These are phyloP conservation scores for Leptestheria dahalacensis DNA, from an alignment of 1,140 invertebrate genomes.

Conservation along the genomic window DNA sequence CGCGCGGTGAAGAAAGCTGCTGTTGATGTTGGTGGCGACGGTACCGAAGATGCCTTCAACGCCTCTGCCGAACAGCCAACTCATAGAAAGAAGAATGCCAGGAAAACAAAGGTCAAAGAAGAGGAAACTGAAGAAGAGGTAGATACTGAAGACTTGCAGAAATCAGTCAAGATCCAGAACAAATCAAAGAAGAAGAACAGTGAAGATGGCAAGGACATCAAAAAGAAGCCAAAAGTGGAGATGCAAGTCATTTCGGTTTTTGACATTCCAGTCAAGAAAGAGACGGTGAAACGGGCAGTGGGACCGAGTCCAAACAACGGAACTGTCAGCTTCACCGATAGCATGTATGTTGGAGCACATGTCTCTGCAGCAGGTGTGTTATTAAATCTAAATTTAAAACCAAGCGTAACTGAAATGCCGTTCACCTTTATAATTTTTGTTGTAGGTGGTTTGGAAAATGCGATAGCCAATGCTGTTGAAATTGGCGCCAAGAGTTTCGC, in stretches of 20 bases:
- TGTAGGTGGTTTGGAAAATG: conserved; percentile 23
- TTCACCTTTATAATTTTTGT: background rate
- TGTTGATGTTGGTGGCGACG: no score
- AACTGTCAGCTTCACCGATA: background rate
- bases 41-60: no score
- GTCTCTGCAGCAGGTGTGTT: conserved; percentile 2
- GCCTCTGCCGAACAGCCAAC: no score
- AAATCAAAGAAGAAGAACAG: background rate
- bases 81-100: no score
- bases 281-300: background rate
- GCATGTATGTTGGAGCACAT: background rate
- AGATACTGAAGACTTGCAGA: no score
- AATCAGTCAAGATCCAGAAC: background rate
- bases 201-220: background rate
- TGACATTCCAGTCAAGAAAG: background rate
- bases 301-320: conserved; percentile 1
- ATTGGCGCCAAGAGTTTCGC: conserved; percentile 32
- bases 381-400: background rate
- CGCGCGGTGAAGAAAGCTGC: background rate
- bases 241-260: conserved; percentile 2
- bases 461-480: conserved; percentile 26
- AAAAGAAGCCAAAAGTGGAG: conserved; percentile 6
- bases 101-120: background rate
- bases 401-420: no score
- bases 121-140: background rate